Evolutionary conservation across 2,113 vertebrate species (phyloP).

Genomic region (Tychaedon coryphoeus): DNA sequence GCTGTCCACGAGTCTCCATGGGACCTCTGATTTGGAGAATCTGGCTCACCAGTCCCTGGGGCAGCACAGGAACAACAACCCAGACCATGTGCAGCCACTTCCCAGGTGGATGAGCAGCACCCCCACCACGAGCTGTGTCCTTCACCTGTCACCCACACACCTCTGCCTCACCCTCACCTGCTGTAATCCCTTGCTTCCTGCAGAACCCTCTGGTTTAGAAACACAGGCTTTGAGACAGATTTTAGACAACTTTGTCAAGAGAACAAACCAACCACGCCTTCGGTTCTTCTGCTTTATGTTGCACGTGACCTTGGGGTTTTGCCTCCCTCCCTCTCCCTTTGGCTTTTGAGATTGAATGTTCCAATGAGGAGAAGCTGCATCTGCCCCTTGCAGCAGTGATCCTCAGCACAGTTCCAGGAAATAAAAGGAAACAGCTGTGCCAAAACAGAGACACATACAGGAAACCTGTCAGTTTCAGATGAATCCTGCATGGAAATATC

Average conservation of each 20-base stretch:
- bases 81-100: background rate
- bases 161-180: background rate
- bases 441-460: background rate
- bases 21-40: background rate
- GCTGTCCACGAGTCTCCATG: background rate
- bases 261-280: background rate
- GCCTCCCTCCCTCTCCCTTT: background rate
- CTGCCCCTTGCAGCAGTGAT: background rate
- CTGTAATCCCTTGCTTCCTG: background rate
- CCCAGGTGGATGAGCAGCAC: background rate
- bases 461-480: background rate
- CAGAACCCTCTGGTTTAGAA: background rate
- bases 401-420: background rate
- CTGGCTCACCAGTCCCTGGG: background rate
- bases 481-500: background rate
- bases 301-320: background rate
- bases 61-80: background rate
- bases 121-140: background rate
- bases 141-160: background rate
- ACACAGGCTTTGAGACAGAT: background rate
- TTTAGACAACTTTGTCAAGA: background rate
- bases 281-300: background rate
- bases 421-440: constrained; percentile 5
- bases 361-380: background rate
- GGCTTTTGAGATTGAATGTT: background rate